Conservation (phyloP, 1,140 invertebrate species). For the Pogonus chalceus region DNA sequence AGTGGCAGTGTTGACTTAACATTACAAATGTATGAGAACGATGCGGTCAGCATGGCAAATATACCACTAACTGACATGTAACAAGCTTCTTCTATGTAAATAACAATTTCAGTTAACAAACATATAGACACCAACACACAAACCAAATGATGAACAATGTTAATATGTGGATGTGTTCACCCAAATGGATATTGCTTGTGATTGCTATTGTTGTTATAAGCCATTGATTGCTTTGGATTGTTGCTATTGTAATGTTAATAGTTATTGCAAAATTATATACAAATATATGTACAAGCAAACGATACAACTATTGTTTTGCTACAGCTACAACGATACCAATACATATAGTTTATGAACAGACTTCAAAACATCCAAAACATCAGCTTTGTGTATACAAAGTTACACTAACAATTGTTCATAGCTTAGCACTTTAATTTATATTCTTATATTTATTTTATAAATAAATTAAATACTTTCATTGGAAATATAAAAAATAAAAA, state of each 20-base stretch:
- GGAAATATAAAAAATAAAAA: too few species aligned
- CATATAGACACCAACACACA: constrained; percentile 14
- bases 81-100: constrained; percentile 30
- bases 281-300: not conserved
- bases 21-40: constrained; percentile 31
- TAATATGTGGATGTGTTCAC: not conserved
- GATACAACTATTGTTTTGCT: too few species aligned
- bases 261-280: not conserved
- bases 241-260: not conserved
- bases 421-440: too few species aligned
- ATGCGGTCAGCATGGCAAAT: constrained; percentile 27
- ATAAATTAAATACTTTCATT: too few species aligned
- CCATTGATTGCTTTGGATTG: not conserved
- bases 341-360: too few species aligned
- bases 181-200: not conserved
- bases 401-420: too few species aligned
- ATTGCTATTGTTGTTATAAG: not conserved
- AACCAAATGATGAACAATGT: not conserved
- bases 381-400: too few species aligned
- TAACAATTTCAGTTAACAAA: constrained; percentile 35
- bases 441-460: too few species aligned
- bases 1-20: constrained; percentile 28
- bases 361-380: too few species aligned
- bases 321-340: too few species aligned
- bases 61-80: constrained; percentile 25